Evolutionary conservation across 2,888 invertebrate genomes (phyloP).

Genomic region (Colletes collaris): DNA sequence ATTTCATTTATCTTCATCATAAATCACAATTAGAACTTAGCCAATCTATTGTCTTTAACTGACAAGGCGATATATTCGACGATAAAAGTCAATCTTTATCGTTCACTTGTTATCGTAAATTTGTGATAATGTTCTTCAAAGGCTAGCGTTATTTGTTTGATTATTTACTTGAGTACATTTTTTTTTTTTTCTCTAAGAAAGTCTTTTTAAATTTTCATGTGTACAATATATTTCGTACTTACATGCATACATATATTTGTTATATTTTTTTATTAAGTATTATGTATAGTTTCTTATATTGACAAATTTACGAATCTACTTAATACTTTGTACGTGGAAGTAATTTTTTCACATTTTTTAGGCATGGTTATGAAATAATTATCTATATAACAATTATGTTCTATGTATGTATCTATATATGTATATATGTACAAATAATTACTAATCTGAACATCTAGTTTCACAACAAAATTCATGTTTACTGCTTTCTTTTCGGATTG

Average conservation of each 20-base stretch:
- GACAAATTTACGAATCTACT: not conserved
- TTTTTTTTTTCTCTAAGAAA: not conserved
- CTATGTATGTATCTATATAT: not conserved
- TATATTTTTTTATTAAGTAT: too few relatives aligned
- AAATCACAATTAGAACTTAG: slow-evolving; percentile 18
- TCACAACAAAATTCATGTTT: not conserved
- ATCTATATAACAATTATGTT: not conserved
- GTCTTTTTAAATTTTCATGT: not conserved
- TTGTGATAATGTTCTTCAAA: slow-evolving; percentile 11
- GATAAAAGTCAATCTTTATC: slow-evolving; percentile 40
- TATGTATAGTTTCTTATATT: not conserved
- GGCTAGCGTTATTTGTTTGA: not conserved
- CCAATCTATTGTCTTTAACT: slow-evolving; percentile 5
- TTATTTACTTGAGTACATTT: not conserved
- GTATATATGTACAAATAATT: not conserved
- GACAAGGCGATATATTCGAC: slow-evolving; percentile 15
- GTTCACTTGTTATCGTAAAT: slow-evolving; percentile 13
- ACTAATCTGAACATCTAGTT: not conserved
- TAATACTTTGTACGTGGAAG: not conserved
- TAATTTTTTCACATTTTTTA: not conserved
- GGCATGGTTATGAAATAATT: not conserved
- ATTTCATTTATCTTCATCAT: slow-evolving; percentile 6
- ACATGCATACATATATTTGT: too few relatives aligned
- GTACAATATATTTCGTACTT: too few relatives aligned
- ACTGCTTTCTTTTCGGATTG: not conserved